Conservation (phyloP, 2,797 vertebrate species). For the Vultur gryphus region DNA sequence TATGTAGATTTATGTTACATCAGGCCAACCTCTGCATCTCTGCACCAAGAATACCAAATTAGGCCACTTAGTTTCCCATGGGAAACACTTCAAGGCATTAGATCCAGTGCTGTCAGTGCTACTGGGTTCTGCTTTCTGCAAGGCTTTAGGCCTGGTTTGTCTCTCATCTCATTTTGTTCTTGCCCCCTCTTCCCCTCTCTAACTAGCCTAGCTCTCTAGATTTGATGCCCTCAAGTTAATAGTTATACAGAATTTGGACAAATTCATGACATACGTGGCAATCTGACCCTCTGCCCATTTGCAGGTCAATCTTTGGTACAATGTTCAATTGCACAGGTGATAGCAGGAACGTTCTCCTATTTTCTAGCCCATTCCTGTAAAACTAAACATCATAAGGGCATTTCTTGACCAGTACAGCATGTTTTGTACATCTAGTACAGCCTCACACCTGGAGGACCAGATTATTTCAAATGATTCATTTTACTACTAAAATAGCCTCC, state of each 20-base stretch:
- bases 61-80: background rate
- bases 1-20: constrained; percentile 2
- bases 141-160: background rate
- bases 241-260: background rate
- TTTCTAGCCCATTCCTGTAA: background rate
- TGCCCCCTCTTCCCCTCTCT: background rate
- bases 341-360: background rate
- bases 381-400: background rate
- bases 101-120: background rate
- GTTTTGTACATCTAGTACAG: background rate
- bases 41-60: background rate
- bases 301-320: background rate
- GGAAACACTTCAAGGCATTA: background rate
- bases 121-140: background rate
- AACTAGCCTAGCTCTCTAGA: background rate
- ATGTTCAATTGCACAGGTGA: background rate
- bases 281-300: background rate
- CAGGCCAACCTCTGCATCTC: background rate
- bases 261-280: background rate
- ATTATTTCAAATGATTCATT: background rate
- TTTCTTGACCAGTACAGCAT: background rate
- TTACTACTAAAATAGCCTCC: background rate
- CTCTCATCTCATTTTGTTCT: background rate
- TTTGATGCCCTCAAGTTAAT: background rate
- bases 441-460: background rate